These are phyloP conservation scores for Bruchidius siliquastri DNA, from an alignment of 2,888 invertebrate species.

Conservation along the genomic window DNA sequence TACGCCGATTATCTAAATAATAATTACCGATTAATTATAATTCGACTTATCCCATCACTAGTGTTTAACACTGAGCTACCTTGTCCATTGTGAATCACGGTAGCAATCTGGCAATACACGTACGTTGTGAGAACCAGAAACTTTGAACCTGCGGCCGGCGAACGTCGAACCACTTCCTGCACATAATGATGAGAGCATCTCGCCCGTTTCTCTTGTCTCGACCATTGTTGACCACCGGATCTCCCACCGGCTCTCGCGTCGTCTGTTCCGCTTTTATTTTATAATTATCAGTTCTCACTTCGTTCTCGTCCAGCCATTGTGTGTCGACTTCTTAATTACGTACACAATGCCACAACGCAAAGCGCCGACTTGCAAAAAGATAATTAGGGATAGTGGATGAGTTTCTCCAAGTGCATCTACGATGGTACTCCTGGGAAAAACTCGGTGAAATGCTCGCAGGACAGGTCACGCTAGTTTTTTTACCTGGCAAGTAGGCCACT, in stretches of 20 bases:
- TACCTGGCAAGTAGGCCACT: too few relatives aligned
- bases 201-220: neutral
- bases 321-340: neutral
- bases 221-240: constrained; percentile 4
- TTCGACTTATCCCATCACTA: too few relatives aligned
- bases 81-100: neutral
- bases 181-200: constrained; percentile 5
- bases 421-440: neutral
- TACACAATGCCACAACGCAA: neutral
- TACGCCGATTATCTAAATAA: too few relatives aligned
- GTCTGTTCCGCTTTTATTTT: constrained; percentile 1
- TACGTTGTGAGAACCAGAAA: neutral
- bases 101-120: neutral
- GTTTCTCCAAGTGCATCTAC: neutral
- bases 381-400: neutral
- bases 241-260: neutral
- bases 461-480: too few relatives aligned
- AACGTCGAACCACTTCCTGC: constrained; percentile 1
- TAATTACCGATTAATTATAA: too few relatives aligned
- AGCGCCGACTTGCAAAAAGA: neutral
- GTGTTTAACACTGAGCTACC: neutral
- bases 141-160: neutral
- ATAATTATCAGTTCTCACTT: constrained; percentile 5
- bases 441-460: neutral
- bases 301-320: neutral